Percentiles rank a stretch among this genome's conserved stretches.
phyloP scores from a whole-genome alignment of 1,140 invertebrate species.

The Drosophila sp. region DNA sequence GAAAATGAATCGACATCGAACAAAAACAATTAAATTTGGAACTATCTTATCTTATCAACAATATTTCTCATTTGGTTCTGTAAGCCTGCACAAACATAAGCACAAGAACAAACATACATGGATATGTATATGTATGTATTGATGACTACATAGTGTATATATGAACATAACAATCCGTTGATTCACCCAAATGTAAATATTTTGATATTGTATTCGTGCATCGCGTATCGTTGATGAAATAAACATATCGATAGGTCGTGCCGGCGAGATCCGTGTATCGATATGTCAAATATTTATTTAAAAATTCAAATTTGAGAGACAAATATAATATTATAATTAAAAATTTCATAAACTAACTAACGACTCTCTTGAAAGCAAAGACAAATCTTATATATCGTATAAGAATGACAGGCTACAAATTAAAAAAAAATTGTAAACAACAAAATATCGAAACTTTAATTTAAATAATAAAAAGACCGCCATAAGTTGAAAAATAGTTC shows the following conservation, averaged over 20 bases:
- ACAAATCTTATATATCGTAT: too few relatives aligned
- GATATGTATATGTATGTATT: not conserved
- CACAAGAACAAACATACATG: slow-evolving; percentile 4
- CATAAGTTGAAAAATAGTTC: too few relatives aligned
- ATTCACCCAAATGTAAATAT: slow-evolving; percentile 21
- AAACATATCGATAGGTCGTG: not conserved
- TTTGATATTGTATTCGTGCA: slow-evolving; percentile 15
- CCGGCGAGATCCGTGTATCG: slow-evolving; percentile 1
- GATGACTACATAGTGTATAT: slow-evolving; percentile 2
- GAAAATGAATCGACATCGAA: slow-evolving; percentile 8
- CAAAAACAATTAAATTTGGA: slow-evolving; percentile 20
- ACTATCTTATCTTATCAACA: slow-evolving; percentile 26
- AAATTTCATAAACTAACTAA: too few relatives aligned
- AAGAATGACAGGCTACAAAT: too few relatives aligned
- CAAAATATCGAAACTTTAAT: too few relatives aligned
- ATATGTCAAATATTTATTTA: not conserved
- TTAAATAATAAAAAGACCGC: too few relatives aligned
- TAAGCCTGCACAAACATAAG: slow-evolving; percentile 3
- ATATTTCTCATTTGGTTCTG: slow-evolving; percentile 6
- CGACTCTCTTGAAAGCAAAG: too few relatives aligned
- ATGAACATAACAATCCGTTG: slow-evolving; percentile 15
- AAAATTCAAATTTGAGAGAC: not conserved
- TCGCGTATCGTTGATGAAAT: not conserved
- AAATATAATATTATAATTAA: not conserved
- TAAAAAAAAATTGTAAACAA: too few relatives aligned